phyloP scores from a whole-genome alignment of 1,140 invertebrate species.

The Diorhabda sublineata region DNA sequence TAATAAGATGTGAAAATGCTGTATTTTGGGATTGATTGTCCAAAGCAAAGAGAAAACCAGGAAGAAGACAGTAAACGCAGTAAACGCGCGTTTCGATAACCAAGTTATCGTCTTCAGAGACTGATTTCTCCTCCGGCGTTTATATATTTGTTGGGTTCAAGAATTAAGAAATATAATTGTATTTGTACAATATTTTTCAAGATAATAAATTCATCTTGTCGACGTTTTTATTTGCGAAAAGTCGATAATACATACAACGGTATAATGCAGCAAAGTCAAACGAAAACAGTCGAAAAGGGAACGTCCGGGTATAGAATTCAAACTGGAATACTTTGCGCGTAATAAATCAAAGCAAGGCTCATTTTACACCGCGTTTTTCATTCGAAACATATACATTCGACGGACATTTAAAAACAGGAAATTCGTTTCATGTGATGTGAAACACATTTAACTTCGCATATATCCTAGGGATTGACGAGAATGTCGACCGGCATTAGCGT shows the following conservation, averaged over 20 bases:
- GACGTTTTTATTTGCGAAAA: background rate
- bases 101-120: too few species aligned
- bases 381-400: constrained; percentile 7
- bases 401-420: constrained; percentile 11
- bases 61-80: too few species aligned
- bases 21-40: too few species aligned
- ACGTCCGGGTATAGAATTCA: background rate
- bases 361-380: constrained; percentile 10
- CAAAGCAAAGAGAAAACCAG: too few species aligned
- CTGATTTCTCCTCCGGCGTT: too few species aligned
- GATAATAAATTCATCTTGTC: background rate
- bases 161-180: too few species aligned
- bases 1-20: too few species aligned
- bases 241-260: constrained; percentile 2
- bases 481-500: background rate
- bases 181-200: too few species aligned
- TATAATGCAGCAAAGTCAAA: background rate
- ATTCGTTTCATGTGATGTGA: constrained; percentile 10
- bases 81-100: too few species aligned
- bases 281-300: background rate
- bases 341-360: constrained; percentile 10
- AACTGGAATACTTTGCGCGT: background rate
- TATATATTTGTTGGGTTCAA: too few species aligned
- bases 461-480: background rate
- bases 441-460: constrained; percentile 8